Evolutionary conservation across 2,888 invertebrate species (phyloP).

Genomic region (Drosophila prostipennis): DNA sequence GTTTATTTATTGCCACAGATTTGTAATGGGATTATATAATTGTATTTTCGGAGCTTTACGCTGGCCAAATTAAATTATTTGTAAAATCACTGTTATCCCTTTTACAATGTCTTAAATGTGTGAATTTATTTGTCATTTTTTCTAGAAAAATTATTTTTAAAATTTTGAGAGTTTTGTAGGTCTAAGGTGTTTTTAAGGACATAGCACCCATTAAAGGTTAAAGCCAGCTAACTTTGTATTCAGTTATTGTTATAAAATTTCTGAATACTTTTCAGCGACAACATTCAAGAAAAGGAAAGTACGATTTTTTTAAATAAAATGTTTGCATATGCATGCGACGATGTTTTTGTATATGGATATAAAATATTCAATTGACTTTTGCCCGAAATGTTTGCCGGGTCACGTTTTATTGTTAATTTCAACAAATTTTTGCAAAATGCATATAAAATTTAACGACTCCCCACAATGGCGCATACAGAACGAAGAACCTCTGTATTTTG

Average conservation of each 20-base stretch:
- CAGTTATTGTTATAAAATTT: too few relatives aligned
- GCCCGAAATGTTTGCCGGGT: constrained; percentile 70
- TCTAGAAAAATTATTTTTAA: too few relatives aligned
- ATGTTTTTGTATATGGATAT: constrained; percentile 16
- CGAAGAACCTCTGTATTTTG: constrained; percentile 29
- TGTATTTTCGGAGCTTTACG: constrained; percentile 17
- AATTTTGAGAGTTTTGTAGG: too few relatives aligned
- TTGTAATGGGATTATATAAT: constrained; percentile 57
- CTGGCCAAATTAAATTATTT: constrained; percentile 48
- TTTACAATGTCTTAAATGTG: neutral
- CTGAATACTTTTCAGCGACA: too few relatives aligned
- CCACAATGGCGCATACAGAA: constrained; percentile 49
- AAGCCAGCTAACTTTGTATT: too few relatives aligned
- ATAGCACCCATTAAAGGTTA: too few relatives aligned
- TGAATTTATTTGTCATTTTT: neutral
- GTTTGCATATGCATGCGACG: constrained; percentile 12
- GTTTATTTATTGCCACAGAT: constrained; percentile 66
- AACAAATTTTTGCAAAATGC: constrained; percentile 66
- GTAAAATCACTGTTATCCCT: constrained; percentile 9
- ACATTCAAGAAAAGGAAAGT: constrained; percentile 17
- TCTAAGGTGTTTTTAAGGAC: too few relatives aligned
- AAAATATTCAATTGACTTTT: constrained; percentile 54
- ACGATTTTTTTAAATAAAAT: neutral
- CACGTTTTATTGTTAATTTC: constrained; percentile 79
- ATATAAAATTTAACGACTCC: constrained; percentile 69